Evolutionary conservation across 2,888 invertebrate genomes (phyloP), one percentile per base, ranked within the genome.

Genomic region (Athalia circularis): DNA sequence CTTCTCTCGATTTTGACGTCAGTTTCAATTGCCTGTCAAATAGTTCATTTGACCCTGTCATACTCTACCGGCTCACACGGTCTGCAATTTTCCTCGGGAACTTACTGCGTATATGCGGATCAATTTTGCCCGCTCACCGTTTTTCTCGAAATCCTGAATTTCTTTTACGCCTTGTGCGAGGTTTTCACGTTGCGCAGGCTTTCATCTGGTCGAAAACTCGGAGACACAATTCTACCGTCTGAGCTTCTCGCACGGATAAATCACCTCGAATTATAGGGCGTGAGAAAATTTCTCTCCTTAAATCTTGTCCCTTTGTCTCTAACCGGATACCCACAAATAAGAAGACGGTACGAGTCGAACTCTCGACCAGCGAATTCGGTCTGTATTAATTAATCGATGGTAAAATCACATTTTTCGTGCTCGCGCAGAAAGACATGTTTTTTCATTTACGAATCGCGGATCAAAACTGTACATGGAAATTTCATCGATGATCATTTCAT

Each of bases 11-110:
- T 72, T 72, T 72, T 59, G 8, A 59, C 47, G 47, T 72, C 72
- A 59, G 59, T 4, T 72, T 59, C 72, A 47, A 72, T 72, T 47
- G 57, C 52, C 47, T 57, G 59, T 72, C 57, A 72, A 72, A 72
- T 13, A 45, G 59, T 57, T 15, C 6, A 11, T 43, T 5, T 47
- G 4, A 13, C 9, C 59, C 47, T 13, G 52, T 43, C 72, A 57
- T 43, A 5, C 11, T 11, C 57, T 57, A 45, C 43, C 29, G 13
- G 4, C 54, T 9, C 13, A 15, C 50, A 15, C 50, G 15, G n/a
- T 47, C 48, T 29, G 43, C 54, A n/a, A 43, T 43, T 9, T 9
- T 2, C 70, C 29, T 15, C 48, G 45, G n/a, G n/a, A 43, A 54
- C 45, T 13, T 43, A 43, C 54, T n/a, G 29, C 13, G 29, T n/a